Base-by-base conservation (phyloP, 2,888 invertebrate genomes). In the Portevinia maculata region DNA sequence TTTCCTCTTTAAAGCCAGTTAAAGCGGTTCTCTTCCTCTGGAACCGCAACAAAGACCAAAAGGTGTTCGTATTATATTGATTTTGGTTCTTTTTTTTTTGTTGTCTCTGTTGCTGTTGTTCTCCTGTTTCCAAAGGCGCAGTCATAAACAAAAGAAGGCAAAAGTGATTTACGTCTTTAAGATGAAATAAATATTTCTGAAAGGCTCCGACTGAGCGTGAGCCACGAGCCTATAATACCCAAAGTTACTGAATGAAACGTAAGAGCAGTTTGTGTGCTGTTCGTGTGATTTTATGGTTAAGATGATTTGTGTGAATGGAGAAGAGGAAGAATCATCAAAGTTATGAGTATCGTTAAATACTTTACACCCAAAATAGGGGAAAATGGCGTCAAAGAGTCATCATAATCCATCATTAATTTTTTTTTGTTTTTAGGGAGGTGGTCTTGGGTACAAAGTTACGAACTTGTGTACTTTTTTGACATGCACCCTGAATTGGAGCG, bases 281-380 rank as follows among this genome's bases (percentile, higher is more conserved):
- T 6, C 24, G 32, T 55, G 37, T 37, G 53, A 37, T 55, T 55
- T 24, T 69, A 46, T 57, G 53, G 65, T 15, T 21, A 34, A 19
- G 53, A 34, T 53, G 53, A 52, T 32, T 32, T 13, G 32, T 53
- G 32, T 32, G 32, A 53, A 34, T 41, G 39, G 9, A n/a, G n/a
- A n/a, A n/a, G 67, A 55, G 67, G 53, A 59, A 19, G 46, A 67
- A 57, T 34, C 59, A 53, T 53, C 59, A 53, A 28, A 39, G 69
- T 76, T 76, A 76, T 69, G 69, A 69, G 46, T 17, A 55, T 69
- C 76, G 60, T 76, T 76, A 69, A 69, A 48, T 39, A 39, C 60
- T 37, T 44, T 44, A 44, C 44, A 17, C 44, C 44, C 44, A 9
- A 9, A n/a, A n/a, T n/a, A n/a, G 17, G 11, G 11, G 44, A 11